Conservation (phyloP, 2,797 vertebrate species). For the Martes flavigula region DNA sequence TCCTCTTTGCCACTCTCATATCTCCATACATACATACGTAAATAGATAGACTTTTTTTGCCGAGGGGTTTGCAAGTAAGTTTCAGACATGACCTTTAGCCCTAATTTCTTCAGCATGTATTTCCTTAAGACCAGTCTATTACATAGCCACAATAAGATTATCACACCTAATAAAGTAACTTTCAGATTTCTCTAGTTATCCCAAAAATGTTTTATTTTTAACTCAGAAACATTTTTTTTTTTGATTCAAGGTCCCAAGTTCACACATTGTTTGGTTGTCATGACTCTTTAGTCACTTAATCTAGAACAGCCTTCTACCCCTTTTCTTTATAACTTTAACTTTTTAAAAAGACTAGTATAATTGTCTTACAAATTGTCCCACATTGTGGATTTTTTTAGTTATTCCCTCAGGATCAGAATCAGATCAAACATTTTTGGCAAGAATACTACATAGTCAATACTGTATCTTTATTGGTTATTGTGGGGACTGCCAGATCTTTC, state of each 20-base stretch:
- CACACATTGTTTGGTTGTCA: not conserved
- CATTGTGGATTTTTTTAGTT: slow-evolving; percentile 12
- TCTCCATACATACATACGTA: not conserved
- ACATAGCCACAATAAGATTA: not conserved
- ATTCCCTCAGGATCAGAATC: not conserved
- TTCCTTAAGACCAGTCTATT: slow-evolving; percentile 5
- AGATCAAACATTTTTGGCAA: not conserved
- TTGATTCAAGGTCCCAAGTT: not conserved
- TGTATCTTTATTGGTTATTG: not conserved
- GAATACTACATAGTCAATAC: not conserved
- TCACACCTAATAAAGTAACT: not conserved
- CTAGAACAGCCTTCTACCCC: not conserved
- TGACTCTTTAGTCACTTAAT: not conserved
- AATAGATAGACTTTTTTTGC: not conserved
- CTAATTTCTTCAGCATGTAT: slow-evolving; percentile 22
- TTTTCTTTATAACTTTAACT: not conserved
- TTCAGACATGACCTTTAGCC: slow-evolving; percentile 47
- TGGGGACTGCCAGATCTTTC: not conserved
- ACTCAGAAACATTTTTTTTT: not conserved
- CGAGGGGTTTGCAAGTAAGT: slow-evolving; percentile 32
- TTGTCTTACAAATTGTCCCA: not conserved
- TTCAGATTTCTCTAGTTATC: not conserved
- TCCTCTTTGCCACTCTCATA: not conserved
- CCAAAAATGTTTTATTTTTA: not conserved
- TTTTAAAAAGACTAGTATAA: not conserved